These are phyloP conservation scores for Sphaeridia pumilis DNA, from an alignment of 2,888 invertebrate species.

Conservation along the genomic window DNA sequence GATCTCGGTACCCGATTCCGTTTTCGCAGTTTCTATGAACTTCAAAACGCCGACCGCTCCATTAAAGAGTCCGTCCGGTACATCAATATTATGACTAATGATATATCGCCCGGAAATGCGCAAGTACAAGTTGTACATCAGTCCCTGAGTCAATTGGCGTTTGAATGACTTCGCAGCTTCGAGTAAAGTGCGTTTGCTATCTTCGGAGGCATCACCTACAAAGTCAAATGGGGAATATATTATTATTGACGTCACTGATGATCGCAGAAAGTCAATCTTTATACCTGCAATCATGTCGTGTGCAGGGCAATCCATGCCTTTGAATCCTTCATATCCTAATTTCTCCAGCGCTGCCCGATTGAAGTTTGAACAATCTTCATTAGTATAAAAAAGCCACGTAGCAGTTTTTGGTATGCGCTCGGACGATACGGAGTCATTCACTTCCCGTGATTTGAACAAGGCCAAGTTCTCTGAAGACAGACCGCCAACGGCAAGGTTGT, in stretches of 20 bases:
- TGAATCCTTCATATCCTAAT: slow-evolving; percentile 8
- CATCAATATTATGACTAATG: slow-evolving; percentile 23
- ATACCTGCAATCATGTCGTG: background rate
- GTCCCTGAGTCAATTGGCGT: slow-evolving; percentile 12
- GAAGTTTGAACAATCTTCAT: slow-evolving; percentile 8
- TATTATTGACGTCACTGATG: no score
- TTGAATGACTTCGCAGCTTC: background rate
- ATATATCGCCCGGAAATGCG: slow-evolving; percentile 13
- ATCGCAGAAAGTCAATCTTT: background rate
- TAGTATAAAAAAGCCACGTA: slow-evolving; percentile 10
- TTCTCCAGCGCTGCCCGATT: background rate
- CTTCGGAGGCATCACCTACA: background rate
- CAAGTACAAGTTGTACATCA: background rate
- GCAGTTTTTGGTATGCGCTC: slow-evolving; percentile 5
- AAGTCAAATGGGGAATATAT: no score
- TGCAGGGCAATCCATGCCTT: background rate
- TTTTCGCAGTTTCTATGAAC: background rate
- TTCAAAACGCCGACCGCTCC: slow-evolving; percentile 20
- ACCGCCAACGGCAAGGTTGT: slow-evolving; percentile 18
- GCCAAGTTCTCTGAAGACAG: slow-evolving; percentile 11
- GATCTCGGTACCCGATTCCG: background rate
- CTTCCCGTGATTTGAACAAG: slow-evolving; percentile 11
- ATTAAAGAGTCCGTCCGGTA: slow-evolving; percentile 26
- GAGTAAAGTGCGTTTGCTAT: background rate
- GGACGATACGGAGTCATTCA: background rate